Base-by-base conservation (phyloP, 2,888 invertebrate genomes). In the Ochropacha duplaris region DNA sequence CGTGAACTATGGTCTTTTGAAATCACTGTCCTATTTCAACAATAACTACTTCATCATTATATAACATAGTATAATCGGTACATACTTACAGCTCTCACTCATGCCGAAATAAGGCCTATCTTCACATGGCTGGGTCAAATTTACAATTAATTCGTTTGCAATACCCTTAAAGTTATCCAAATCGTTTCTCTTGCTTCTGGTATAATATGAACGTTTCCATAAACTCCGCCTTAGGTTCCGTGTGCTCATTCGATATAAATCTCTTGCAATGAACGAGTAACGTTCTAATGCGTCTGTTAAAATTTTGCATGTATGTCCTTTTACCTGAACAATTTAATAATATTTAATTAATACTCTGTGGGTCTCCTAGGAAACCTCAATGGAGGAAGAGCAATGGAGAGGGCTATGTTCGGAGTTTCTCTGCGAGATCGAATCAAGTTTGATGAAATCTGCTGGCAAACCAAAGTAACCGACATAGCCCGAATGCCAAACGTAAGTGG, bases 11-110 rank as follows among this genome's bases (percentile, higher is more conserved):
- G 26, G 8, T 26, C n/a, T n/a, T n/a, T n/a, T n/a, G n/a, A n/a
- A n/a, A n/a, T n/a, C n/a, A n/a, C n/a, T n/a, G n/a, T n/a, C n/a
- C n/a, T n/a, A n/a, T n/a, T n/a, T n/a, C n/a, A n/a, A n/a, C n/a
- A n/a, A n/a, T n/a, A n/a, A n/a, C n/a, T n/a, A n/a, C n/a, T n/a
- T n/a, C n/a, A 24, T 31, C 31, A 31, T 31, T 5, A 9, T n/a
- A 31, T 34, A 36, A n/a, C 2, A n/a, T 14, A 19, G 28, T 24
- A 24, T 31, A 19, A 44, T 4, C n/a, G n/a, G n/a, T n/a, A n/a
- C n/a, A 26, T 57, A 83, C 95, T 94, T 93, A 97, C 96, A 97
- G 69, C 94, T 94, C 87, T 98, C 98, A 78, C 96, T 94, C 95
- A 97, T 97, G 54, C 93, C 83, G 36, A 95, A 86, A 61, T 94